Base-by-base conservation (phyloP, 2,888 invertebrate species). In the Drosophila pseudotakahashii region DNA sequence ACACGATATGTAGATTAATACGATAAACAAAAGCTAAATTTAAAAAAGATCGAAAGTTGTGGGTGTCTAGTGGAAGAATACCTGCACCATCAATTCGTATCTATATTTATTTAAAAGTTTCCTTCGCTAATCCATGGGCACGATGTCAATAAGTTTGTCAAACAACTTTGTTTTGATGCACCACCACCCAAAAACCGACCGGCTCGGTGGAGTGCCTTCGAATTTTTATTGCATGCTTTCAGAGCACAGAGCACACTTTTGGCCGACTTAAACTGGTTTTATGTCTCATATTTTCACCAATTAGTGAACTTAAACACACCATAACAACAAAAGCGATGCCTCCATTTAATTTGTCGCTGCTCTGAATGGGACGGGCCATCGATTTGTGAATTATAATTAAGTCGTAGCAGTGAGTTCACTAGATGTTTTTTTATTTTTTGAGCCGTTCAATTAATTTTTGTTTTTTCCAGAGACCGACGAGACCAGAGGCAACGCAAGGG, bases 311-410 rank as follows among this genome's bases (percentile, higher is more conserved):
- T 44, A 34, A 51, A 19, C 50, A 39, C 53, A 45, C 30, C 59
- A 59, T 39, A 44, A 37, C 41, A 51, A 14, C 41, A 44, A 64
- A 63, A 16, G n/a, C 16, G 14, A 54, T 44, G 53, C 13, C 37
- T 50, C 34, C 52, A 58, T 54, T 72, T 74, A 72, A 74, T 74
- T 59, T 58, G 72, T 50, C 44, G 34, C 42, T 9, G 44, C 44
- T 54, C 45, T 50, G 14, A 54, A 71, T 55, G 54, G n/a, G 51
- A 57, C 16, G 44, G 47, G 54, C 73, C 32, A 51, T 69, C 61
- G 66, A 73, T 53, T 48, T 67, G 19, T 44, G 39, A 55, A 74
- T 71, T 74, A 57, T 71, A 71, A 71, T 71, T 74, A 74, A 52
- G 55, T 51, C 41, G 68, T 9, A 47, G 67, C 67, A 32, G 75